Conservation (phyloP, 2,797 vertebrate species). For the Sebastes vulpes region DNA sequence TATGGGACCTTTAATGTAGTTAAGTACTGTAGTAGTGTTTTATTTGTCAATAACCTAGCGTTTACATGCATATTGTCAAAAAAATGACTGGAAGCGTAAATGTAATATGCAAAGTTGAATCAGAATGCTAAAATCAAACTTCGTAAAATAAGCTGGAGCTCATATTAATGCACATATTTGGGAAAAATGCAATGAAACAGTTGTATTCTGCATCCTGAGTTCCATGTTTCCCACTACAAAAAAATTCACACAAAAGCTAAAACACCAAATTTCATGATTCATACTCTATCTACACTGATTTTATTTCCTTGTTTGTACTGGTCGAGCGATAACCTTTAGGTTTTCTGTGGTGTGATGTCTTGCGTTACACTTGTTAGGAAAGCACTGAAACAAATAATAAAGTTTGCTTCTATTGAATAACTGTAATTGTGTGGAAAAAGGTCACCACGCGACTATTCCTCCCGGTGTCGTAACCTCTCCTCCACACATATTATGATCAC, state of each 20-base stretch:
- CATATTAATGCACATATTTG: too few relatives aligned
- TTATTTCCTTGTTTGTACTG: neutral
- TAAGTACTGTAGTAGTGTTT: too few relatives aligned
- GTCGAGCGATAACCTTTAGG: neutral
- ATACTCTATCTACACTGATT: neutral
- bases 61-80: too few relatives aligned
- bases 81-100: too few relatives aligned
- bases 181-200: neutral
- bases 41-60: too few relatives aligned
- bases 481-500: constrained; percentile 5
- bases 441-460: neutral
- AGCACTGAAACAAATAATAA: neutral
- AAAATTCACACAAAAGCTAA: neutral
- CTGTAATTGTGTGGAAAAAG: neutral
- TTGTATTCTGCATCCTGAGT: too few relatives aligned
- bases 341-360: neutral
- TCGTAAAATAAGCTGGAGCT: neutral
- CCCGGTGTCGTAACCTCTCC: neutral
- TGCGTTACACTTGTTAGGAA: neutral
- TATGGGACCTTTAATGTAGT: too few relatives aligned
- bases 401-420: neutral
- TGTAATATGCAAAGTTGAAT: neutral
- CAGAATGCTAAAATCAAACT: neutral
- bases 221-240: too few relatives aligned
- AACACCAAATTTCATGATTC: neutral